phyloP scores from a whole-genome alignment of 2,113 vertebrate species.

The Uria aalge region DNA sequence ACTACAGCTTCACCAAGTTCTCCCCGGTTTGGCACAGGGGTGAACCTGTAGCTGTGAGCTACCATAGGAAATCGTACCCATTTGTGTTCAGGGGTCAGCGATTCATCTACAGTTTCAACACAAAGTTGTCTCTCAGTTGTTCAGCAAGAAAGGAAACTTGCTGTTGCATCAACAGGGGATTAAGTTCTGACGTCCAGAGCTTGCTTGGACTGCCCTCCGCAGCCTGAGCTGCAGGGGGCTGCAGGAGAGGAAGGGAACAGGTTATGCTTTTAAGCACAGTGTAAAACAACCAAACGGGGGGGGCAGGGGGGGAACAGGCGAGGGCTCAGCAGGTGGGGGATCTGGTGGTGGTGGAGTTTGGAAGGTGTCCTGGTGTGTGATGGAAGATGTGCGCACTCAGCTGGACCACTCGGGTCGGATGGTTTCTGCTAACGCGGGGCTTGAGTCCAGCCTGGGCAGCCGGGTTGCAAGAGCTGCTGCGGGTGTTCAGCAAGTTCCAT shows the following conservation, averaged over 20 bases:
- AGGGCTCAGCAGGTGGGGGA: not conserved
- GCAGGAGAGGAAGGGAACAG: not conserved
- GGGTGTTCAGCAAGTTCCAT: not conserved
- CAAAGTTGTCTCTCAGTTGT: not conserved
- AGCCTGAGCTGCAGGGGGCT: not conserved
- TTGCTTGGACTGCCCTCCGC: not conserved
- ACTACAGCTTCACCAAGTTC: not conserved
- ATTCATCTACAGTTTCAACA: not conserved
- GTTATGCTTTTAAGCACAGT: not conserved
- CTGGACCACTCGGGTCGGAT: accelerated
- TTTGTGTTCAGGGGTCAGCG: not conserved
- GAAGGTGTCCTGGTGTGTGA: not conserved
- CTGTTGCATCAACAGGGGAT: slow-evolving; percentile 35
- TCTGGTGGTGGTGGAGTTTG: not conserved
- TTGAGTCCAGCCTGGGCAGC: not conserved
- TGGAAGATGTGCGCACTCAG: not conserved
- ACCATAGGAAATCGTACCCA: not conserved
- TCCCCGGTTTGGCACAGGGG: not conserved
- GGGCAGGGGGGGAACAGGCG: accelerated
- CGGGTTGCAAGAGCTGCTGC: accelerated
- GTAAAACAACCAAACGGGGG: not conserved
- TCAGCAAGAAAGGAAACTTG: slow-evolving; percentile 24
- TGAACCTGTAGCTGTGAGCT: not conserved
- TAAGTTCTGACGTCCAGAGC: slow-evolving; percentile 23
- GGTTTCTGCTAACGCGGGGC: not conserved